Evolutionary conservation across 1,140 invertebrate genomes (phyloP).

Genomic region (Drosophila sulfurigaster): DNA sequence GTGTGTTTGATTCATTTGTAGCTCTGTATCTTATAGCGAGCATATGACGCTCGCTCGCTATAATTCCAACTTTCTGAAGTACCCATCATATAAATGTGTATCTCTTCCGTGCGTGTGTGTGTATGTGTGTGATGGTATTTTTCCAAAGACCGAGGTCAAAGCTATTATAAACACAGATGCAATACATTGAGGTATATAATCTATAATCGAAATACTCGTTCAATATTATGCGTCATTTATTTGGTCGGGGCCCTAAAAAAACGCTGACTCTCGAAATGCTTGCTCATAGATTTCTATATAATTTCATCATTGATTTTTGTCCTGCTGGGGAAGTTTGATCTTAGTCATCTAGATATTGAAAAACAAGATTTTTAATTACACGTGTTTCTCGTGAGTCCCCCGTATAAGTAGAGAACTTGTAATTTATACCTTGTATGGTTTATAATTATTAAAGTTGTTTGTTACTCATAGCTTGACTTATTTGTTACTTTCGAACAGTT

Average conservation of each 20-base stretch:
- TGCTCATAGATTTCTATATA: constrained; percentile 42
- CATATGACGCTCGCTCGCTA: constrained; percentile 32
- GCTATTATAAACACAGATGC: constrained; percentile 42
- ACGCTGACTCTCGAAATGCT: constrained; percentile 11
- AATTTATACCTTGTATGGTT: constrained; percentile 1
- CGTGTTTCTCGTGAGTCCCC: constrained; percentile 1
- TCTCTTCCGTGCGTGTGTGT: neutral
- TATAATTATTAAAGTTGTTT: neutral
- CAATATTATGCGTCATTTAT: constrained; percentile 64
- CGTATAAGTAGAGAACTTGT: neutral
- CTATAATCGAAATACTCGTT: constrained; percentile 19
- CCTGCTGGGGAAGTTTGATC: constrained; percentile 4
- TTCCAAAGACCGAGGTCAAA: constrained; percentile 40
- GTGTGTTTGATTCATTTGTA: constrained; percentile 25
- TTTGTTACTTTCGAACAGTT: neutral
- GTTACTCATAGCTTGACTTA: too few relatives aligned
- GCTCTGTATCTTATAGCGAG: constrained; percentile 35
- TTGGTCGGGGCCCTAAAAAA: constrained; percentile 8
- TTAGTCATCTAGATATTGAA: constrained; percentile 7
- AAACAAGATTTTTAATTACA: neutral
- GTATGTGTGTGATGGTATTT: constrained; percentile 42
- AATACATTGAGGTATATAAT: neutral
- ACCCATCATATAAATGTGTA: constrained; percentile 28
- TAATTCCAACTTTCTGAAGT: constrained; percentile 64
- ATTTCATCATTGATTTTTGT: constrained; percentile 25